These are phyloP conservation scores for Monochamus alternatus DNA, from an alignment of 2,888 invertebrate genomes.

Conservation along the genomic window DNA sequence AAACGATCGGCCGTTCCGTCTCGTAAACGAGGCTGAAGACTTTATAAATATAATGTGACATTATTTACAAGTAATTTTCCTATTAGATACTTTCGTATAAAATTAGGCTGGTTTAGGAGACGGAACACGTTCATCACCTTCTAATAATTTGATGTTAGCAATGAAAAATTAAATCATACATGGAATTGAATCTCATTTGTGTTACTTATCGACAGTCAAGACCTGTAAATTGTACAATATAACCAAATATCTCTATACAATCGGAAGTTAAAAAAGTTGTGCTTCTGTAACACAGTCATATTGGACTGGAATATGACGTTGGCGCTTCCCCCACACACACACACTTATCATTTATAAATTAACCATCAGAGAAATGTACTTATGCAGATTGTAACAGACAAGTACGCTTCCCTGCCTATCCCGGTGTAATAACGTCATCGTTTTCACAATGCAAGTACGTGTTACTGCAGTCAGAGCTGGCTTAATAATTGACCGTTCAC, in stretches of 20 bases:
- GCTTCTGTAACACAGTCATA: constrained; percentile 47
- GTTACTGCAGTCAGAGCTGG: constrained; percentile 44
- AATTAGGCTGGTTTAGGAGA: constrained; percentile 45
- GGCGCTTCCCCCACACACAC: constrained; percentile 32
- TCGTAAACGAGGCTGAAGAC: constrained; percentile 43
- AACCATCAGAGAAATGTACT: constrained; percentile 41
- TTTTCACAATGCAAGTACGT: constrained; percentile 39
- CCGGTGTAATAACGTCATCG: constrained; percentile 33
- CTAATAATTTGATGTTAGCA: constrained; percentile 46
- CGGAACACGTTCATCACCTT: constrained; percentile 29
- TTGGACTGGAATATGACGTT: constrained; percentile 35
- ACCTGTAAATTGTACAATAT: constrained; percentile 45
- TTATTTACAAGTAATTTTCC: constrained; percentile 49
- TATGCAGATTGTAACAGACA: neutral
- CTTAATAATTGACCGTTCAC: constrained; percentile 64
- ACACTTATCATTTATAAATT: constrained; percentile 39
- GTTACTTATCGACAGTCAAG: constrained; percentile 45
- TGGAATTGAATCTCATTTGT: constrained; percentile 55
- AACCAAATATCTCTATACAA: constrained; percentile 55
- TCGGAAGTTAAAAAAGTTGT: constrained; percentile 60
- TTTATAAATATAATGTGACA: constrained; percentile 45
- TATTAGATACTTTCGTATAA: constrained; percentile 34
- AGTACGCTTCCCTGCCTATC: constrained; percentile 13
- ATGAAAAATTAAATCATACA: constrained; percentile 56
- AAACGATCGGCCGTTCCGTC: constrained; percentile 44